Evolutionary conservation across 2,113 vertebrate species (phyloP).

Genomic region (Cinclus mexicanus): DNA sequence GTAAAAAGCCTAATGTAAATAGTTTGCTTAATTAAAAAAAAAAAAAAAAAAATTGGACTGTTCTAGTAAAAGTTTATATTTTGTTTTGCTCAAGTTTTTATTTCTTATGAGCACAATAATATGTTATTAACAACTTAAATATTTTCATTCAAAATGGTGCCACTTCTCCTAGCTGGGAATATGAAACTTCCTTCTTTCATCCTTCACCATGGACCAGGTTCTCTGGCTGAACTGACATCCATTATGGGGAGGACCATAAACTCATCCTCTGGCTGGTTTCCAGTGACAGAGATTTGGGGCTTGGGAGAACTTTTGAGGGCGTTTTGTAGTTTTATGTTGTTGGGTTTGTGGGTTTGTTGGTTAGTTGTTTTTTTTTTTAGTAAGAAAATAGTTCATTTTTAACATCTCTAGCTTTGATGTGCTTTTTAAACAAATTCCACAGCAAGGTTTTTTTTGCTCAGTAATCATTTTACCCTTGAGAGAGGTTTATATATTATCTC

Average conservation of each 20-base stretch:
- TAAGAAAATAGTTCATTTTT: not conserved
- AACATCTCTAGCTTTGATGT: not conserved
- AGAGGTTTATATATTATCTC: not conserved
- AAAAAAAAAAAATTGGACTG: not conserved
- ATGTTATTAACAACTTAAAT: not conserved
- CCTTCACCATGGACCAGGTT: fast-evolving
- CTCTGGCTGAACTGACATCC: not conserved
- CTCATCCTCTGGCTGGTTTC: not conserved
- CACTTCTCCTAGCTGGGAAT: not conserved
- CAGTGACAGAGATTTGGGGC: not conserved
- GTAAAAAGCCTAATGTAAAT: not conserved
- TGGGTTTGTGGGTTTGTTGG: not conserved
- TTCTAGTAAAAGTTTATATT: not conserved
- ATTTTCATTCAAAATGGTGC: not conserved
- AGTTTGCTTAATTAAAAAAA: not conserved
- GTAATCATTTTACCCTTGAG: not conserved
- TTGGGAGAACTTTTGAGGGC: not conserved
- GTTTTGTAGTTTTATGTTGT: not conserved
- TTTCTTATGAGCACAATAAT: not conserved
- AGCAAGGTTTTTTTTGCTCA: not conserved
- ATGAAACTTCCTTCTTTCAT: not conserved
- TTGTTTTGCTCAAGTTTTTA: not conserved
- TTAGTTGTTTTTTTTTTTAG: not conserved
- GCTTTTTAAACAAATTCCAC: not conserved
- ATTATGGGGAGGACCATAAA: not conserved